Evolutionary conservation across 2,113 vertebrate species (phyloP).

Genomic region (Zosterops borbonicus): DNA sequence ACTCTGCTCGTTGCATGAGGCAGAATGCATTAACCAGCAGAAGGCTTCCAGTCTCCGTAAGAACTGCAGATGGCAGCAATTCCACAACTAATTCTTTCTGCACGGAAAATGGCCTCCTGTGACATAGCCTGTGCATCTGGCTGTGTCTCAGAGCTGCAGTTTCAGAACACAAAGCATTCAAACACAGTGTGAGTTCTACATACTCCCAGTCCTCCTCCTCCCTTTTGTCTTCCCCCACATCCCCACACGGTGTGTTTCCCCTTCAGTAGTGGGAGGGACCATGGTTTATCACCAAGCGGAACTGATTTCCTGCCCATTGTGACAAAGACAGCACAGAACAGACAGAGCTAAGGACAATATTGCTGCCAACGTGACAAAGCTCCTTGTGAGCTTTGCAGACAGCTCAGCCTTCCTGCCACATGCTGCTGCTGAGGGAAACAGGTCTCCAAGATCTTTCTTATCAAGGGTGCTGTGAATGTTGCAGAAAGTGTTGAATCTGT

Average conservation of each 20-base stretch:
- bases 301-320: neutral
- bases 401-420: neutral
- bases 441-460: neutral
- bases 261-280: neutral
- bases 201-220: neutral
- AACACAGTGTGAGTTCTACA: neutral
- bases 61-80: neutral
- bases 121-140: no score
- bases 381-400: neutral
- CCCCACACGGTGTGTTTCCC: neutral
- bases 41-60: neutral
- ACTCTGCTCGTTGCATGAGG: neutral
- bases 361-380: neutral
- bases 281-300: neutral
- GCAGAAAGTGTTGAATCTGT: neutral
- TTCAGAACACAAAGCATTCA: neutral
- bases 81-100: neutral
- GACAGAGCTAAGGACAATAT: neutral
- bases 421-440: neutral
- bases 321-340: neutral
- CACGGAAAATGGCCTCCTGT: neutral
- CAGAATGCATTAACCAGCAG: neutral
- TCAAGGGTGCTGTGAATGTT: neutral
- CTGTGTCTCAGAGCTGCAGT: neutral
- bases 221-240: neutral